These are phyloP conservation scores for Aphelenchoides bicaudatus DNA, from an alignment of 2,888 invertebrate species.

Conservation along the genomic window DNA sequence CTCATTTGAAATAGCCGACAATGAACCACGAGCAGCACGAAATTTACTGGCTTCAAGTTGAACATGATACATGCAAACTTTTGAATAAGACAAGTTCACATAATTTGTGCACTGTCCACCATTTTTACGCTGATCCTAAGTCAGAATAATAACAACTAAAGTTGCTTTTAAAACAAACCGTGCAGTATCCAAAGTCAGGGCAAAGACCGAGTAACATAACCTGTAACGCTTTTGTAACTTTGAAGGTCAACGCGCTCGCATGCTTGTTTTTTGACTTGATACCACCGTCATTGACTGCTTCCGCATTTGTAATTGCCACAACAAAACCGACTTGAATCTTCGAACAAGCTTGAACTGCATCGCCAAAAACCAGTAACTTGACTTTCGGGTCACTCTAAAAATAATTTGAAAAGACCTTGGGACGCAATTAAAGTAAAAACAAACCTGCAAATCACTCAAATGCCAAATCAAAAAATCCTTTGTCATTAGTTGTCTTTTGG, in stretches of 20 bases:
- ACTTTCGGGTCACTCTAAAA: conserved; percentile 22
- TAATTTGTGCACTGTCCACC: conserved; percentile 43
- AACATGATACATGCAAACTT: conserved; percentile 52
- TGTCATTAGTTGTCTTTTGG: conserved; percentile 48
- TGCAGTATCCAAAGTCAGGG: conserved; percentile 49
- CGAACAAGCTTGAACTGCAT: conserved; percentile 50
- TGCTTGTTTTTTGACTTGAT: conserved; percentile 11
- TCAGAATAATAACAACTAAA: background rate
- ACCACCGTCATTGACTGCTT: conserved; percentile 22
- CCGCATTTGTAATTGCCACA: conserved; percentile 33
- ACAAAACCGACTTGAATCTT: conserved; percentile 39
- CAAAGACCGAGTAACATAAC: conserved; percentile 52
- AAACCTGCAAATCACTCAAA: conserved; percentile 46
- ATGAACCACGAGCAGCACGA: conserved; percentile 26
- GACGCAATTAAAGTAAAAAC: conserved; percentile 13
- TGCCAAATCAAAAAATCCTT: conserved; percentile 56
- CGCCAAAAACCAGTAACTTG: conserved; percentile 54
- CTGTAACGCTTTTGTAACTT: conserved; percentile 47
- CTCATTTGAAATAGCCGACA: conserved; percentile 16
- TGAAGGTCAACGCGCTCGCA: conserved; percentile 38
- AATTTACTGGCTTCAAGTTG: conserved; percentile 25
- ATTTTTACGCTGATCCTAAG: conserved; percentile 34
- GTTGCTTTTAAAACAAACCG: conserved; percentile 28
- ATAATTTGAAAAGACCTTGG: background rate
- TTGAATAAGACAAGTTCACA: conserved; percentile 46